Evolutionary conservation across 2,113 vertebrate genomes (phyloP), one percentile per base, ranked within the genome.

Genomic region (Morone chrysops): DNA sequence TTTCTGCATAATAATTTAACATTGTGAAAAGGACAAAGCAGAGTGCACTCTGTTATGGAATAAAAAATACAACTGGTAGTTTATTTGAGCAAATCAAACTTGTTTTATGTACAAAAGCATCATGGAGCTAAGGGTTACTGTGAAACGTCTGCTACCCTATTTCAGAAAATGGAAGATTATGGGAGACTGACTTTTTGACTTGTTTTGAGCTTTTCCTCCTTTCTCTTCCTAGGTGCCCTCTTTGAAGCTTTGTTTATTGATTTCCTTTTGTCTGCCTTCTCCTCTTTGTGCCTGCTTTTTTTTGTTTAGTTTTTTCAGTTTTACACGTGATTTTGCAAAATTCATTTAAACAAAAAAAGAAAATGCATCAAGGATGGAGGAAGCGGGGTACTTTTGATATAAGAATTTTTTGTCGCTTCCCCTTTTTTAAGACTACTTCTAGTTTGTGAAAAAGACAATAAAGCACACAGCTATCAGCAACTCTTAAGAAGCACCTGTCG

Each of bases 191-290:
- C 74, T 90, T 84, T 79, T 79, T 74, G 68, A 76, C 71, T 75
- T 80, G 67, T 88, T 90, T 85, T 69, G 50, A 83, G 77, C 48
- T 54, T 85, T 83, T 71, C 75, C 48, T 70, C 54, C 57, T 59
- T 74, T 71, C 76, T 83, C 77, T 80, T 80, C 2, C 22, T 78
- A 71, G 75, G 78, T 87, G 77, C 70, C 70, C 70, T 53, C 63
- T 92, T 89, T 83, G 81, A 90, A 91, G 77, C 70, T 48, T 77
- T 54, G 16, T 84, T 80, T 91, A 89, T 92, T 81, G 89, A 90
- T 94, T 90, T 70, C 12, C 22, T 45, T 84, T 20, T 63, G 69
- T 36, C 54, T 25, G 16, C 25, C 76, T 65, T 81, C 85, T 6
- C 65, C 25, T 70, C 25, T 65, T 54, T 81, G 50, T 78, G 20